Evolutionary conservation across 1,140 invertebrate genomes (phyloP), one percentile per base, ranked within the genome.

Genomic region (Platyura marginata): DNA sequence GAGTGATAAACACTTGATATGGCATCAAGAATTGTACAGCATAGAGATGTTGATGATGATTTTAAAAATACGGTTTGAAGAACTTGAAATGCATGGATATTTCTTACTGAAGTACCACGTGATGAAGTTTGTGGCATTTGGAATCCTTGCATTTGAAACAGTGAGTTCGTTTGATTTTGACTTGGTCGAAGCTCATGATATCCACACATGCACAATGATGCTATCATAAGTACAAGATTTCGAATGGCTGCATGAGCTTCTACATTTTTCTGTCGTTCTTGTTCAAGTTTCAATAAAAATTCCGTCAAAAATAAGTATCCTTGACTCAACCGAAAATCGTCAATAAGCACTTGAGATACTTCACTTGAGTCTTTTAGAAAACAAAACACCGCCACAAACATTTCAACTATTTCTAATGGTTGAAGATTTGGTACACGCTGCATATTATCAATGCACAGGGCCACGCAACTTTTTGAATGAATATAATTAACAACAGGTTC

Each of bases 321-420:
- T 58, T 96, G 87, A 54, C 85, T 88, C 44, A 82, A 75, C 46
- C 84, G 75, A 67, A 98, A 98, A 65, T 98, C 94, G 61, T 98
- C 94, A 47, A 98, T 61, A 46, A 98, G 68, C 48, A 81, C 77
- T 64, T 93, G 88, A 45, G 91, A 93, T 41, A 94, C 82, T 62
- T 94, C 90, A 65, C 91, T 91, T n/a, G 92, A 97, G 60, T 97
- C 92, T 69, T 96, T 96, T 40, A 98, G 70, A 62, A 98, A 94
- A 69, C 92, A 96, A 66, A 98, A 95, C 22, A 97, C 80, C 11
- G 91, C 92, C 23, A 94, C 88, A 68, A 98, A 93, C 90, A 98
- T 96, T 67, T 97, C 91, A 11, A 95, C 88, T 47, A 95, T 78
- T 67, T 98, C 92, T 51, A 94, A 67, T n/a, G 89, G 89, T 47